Percentiles rank a stretch among this genome's conserved stretches.
Evolutionary conservation across 1,140 invertebrate species (phyloP).

Genomic region (Drosophila aff.): DNA sequence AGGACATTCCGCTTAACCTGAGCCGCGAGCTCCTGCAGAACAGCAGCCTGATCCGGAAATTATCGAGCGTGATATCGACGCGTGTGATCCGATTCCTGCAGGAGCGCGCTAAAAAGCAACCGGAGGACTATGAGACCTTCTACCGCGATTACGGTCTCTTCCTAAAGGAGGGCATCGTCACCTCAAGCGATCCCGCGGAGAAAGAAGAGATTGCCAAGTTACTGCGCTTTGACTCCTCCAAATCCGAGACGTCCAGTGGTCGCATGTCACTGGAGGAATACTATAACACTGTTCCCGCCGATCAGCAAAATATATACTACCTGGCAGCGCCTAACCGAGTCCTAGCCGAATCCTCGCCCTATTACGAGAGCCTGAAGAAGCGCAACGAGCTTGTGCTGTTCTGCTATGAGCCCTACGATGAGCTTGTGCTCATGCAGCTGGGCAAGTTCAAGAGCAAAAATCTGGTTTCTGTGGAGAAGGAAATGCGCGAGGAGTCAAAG

Average conservation of each 20-base stretch:
- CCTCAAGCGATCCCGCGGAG: constrained; percentile 90
- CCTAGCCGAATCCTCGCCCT: constrained; percentile 96
- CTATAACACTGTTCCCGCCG: constrained; percentile 90
- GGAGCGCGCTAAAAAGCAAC: constrained; percentile 94
- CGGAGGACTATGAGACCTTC: constrained; percentile 93
- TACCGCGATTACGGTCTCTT: constrained; percentile 97
- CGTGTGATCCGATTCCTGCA: constrained; percentile 94
- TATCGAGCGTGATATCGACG: constrained; percentile 93
- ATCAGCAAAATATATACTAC: constrained; percentile 96
- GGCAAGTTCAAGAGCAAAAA: constrained; percentile 92
- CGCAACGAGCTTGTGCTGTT: constrained; percentile 96
- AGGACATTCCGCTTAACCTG: constrained; percentile 98
- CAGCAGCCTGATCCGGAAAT: constrained; percentile 94
- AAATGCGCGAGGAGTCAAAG: constrained; percentile 90
- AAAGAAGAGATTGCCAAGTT: constrained; percentile 97
- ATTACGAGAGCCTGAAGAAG: constrained; percentile 96
- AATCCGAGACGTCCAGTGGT: constrained; percentile 88
- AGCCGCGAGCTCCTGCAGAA: constrained; percentile 98
- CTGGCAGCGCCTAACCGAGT: constrained; percentile 96
- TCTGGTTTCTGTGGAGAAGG: constrained; percentile 96
- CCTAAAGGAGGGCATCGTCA: constrained; percentile 97
- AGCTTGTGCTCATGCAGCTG: constrained; percentile 96
- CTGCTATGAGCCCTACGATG: constrained; percentile 98
- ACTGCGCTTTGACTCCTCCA: constrained; percentile 96
- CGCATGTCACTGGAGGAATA: constrained; percentile 95